Evolutionary conservation across 1,140 invertebrate genomes (phyloP), one percentile per base, ranked within the genome.

Genomic region (Drosophila nasuta): DNA sequence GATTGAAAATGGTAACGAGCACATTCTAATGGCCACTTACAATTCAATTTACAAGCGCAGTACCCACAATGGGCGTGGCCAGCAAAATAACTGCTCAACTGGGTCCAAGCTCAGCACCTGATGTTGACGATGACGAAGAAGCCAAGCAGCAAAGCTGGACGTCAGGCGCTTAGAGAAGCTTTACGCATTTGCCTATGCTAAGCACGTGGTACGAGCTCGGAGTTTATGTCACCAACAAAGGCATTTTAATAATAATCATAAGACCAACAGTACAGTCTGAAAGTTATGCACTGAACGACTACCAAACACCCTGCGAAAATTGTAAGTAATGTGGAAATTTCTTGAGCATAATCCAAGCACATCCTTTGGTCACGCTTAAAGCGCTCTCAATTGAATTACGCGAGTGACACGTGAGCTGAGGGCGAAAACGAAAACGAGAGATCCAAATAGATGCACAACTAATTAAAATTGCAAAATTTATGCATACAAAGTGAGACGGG

Each of bases 121-220:
- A 49, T 15, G 54, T 1, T 8, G 41, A 11, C n/a, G 11, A 25
- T 7, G 28, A n/a, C 30, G 25, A 30, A 11, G 11, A n/a, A 13
- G 28, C 11, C 5, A n/a, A 48, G 17, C 6, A 48, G 17, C 7
- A 13, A n/a, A 38, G 7, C 20, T 28, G n/a, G 46, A n/a, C 15
- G 48, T 1, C 11, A 17, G 41, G 25, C 46, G 15, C 35, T 43
- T 52, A 56, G 13, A 58, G 52, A 11, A 76, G 69, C 68, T 72
- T 72, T 62, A 43, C 58, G 66, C 67, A 88, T 82, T 82, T 88
- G 73, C 73, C 77, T 80, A 87, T 88, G 83, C 83, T 62, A 68
- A 77, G 83, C 83, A 87, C 83, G 83, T 75, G 66, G 68, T 58
- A 49, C 30, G 59, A 72, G 73, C 70, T 75, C 48, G 67, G 69